A percentile compares a stretch with the other conserved stretches of the same genome.
phyloP scores from a whole-genome alignment of 2,888 invertebrate species.

The Trilocha varians region DNA sequence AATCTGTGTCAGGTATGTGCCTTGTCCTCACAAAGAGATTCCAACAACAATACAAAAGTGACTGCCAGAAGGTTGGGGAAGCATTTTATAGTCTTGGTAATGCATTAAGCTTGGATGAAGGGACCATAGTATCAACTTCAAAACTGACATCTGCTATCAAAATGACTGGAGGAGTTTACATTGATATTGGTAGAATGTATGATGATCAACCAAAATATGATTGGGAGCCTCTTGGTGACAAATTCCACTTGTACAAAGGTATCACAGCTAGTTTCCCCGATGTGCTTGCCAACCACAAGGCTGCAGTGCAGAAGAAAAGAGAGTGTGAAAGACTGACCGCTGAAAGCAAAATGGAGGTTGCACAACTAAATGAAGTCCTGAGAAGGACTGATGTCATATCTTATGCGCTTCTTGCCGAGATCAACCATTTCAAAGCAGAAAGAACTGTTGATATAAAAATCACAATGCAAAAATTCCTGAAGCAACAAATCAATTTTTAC shows the following conservation, averaged over 20 bases:
- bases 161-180: constrained; percentile 90
- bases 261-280: constrained; percentile 93
- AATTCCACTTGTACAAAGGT: constrained; percentile 95
- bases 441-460: constrained; percentile 88
- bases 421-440: constrained; percentile 92
- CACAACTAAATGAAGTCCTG: constrained; percentile 85
- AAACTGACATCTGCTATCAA: constrained; percentile 86
- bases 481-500: constrained; percentile 93
- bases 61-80: constrained; percentile 92
- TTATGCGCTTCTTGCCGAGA: constrained; percentile 94
- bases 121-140: constrained; percentile 74
- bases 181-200: constrained; percentile 89
- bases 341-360: constrained; percentile 88
- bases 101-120: constrained; percentile 86
- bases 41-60: constrained; percentile 88
- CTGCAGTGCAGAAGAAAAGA: constrained; percentile 88
- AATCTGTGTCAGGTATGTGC: constrained; percentile 85
- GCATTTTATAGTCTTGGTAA: constrained; percentile 88
- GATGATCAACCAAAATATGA: constrained; percentile 93
- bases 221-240: constrained; percentile 93
- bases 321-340: constrained; percentile 87
- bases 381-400: constrained; percentile 93
- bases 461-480: constrained; percentile 89
- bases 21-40: constrained; percentile 91
- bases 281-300: constrained; percentile 90